A percentile compares a stretch with the other conserved stretches of the same genome.
These are phyloP conservation scores for Pantherophis vulpinus DNA, from an alignment of 2,797 vertebrate species.

Conservation along the genomic window DNA sequence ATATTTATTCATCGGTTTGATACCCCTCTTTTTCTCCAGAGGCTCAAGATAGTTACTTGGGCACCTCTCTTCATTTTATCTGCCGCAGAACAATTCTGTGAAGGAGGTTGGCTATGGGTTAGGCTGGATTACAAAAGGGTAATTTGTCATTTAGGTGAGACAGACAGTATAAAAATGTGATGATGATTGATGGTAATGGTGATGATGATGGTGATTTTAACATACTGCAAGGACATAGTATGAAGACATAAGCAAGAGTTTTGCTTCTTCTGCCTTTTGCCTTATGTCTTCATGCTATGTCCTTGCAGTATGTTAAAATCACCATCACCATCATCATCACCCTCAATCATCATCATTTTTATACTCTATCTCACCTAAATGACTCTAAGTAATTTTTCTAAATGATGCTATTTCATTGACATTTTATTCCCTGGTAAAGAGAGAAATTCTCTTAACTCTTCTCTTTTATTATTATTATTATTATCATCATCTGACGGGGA, in stretches of 20 bases:
- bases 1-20: background rate
- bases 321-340: background rate
- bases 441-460: slow-evolving; percentile 6
- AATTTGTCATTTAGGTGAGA: background rate
- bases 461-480: slow-evolving; percentile 14
- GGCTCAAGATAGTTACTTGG: background rate
- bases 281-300: background rate
- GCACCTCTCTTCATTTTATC: background rate
- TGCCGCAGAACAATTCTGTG: background rate
- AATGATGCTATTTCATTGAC: slow-evolving; percentile 18
- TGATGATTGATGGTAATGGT: background rate
- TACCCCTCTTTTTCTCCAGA: background rate
- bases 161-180: background rate
- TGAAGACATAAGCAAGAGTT: background rate
- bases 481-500: background rate
- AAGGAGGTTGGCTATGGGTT: background rate
- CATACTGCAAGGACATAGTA: background rate
- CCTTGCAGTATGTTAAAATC: background rate
- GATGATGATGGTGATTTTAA: background rate
- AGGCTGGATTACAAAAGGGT: background rate
- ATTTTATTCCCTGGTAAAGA: background rate
- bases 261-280: background rate
- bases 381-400: slow-evolving; percentile 8
- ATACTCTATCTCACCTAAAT: background rate
- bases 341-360: background rate